Conservation (phyloP, 1,140 invertebrate species). For the Lordiphosa collinella region DNA sequence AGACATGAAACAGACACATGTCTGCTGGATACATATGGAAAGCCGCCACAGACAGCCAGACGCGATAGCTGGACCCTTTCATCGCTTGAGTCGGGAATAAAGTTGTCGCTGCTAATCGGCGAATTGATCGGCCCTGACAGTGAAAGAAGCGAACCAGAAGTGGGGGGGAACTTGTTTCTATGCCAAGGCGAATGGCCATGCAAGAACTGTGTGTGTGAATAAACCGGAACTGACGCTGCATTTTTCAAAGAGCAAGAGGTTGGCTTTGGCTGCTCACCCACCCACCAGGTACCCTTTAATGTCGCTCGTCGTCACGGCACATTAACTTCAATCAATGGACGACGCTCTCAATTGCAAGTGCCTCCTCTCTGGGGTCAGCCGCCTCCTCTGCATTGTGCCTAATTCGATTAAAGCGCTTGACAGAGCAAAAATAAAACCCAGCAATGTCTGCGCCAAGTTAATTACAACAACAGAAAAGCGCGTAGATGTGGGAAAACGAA, state of each 20-base stretch:
- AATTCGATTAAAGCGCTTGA: constrained; percentile 68
- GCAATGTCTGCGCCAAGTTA: constrained; percentile 35
- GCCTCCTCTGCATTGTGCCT: constrained; percentile 19
- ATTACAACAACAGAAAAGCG: constrained; percentile 38
- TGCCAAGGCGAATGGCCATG: constrained; percentile 31
- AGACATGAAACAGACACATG: constrained; percentile 39
- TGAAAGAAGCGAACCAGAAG: constrained; percentile 44
- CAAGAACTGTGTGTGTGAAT: constrained; percentile 44
- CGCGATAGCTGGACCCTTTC: neutral
- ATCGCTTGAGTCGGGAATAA: constrained; percentile 31
- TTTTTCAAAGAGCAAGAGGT: constrained; percentile 15
- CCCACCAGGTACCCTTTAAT: constrained; percentile 24
- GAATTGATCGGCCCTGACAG: constrained; percentile 63
- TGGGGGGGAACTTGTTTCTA: constrained; percentile 41
- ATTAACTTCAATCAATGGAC: constrained; percentile 70
- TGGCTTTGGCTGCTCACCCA: constrained; percentile 13
- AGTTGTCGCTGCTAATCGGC: constrained; percentile 60
- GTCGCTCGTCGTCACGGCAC: constrained; percentile 36
- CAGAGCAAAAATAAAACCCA: constrained; percentile 31
- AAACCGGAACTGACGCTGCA: constrained; percentile 56
- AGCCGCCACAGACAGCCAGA: constrained; percentile 15
- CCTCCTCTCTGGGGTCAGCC: constrained; percentile 1
- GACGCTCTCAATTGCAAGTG: constrained; percentile 4
- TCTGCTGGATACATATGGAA: constrained; percentile 22
- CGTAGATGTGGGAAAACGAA: constrained; percentile 29